Evolutionary conservation across 1,140 invertebrate genomes (phyloP).

Genomic region (Leptinotarsa defecta): DNA sequence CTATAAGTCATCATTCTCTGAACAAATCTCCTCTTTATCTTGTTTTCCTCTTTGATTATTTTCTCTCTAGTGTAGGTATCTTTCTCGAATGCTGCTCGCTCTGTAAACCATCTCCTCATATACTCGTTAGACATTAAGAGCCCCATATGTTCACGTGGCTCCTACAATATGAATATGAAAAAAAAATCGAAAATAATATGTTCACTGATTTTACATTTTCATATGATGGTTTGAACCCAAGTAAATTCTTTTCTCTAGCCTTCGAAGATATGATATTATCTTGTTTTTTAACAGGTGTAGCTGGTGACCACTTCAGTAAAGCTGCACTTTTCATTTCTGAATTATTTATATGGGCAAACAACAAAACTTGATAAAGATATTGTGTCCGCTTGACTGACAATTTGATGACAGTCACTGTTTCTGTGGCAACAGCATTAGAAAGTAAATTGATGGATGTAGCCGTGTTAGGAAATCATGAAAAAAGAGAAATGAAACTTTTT

Average conservation of each 20-base stretch:
- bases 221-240: constrained; percentile 45
- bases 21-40: constrained; percentile 45
- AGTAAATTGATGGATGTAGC: too few species aligned
- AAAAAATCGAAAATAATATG: not conserved
- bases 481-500: too few species aligned
- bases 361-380: too few species aligned
- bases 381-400: too few species aligned
- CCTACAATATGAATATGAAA: not conserved
- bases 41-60: constrained; percentile 42
- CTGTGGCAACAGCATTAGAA: too few species aligned
- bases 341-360: too few species aligned
- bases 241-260: constrained; percentile 37
- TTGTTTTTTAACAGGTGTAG: constrained; percentile 31
- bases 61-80: constrained; percentile 46
- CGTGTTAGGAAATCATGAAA: too few species aligned
- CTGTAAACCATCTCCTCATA: constrained; percentile 49
- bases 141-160: constrained; percentile 37
- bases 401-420: too few species aligned
- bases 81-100: constrained; percentile 44
- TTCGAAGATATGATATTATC: constrained; percentile 50
- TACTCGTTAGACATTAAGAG: constrained; percentile 49
- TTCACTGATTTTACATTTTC: constrained; percentile 35
- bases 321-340: not conserved
- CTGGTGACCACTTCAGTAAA: constrained; percentile 42
- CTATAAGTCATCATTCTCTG: constrained; percentile 45